Conservation (phyloP, 2,888 invertebrate species). For the Hedychridium roseum region DNA sequence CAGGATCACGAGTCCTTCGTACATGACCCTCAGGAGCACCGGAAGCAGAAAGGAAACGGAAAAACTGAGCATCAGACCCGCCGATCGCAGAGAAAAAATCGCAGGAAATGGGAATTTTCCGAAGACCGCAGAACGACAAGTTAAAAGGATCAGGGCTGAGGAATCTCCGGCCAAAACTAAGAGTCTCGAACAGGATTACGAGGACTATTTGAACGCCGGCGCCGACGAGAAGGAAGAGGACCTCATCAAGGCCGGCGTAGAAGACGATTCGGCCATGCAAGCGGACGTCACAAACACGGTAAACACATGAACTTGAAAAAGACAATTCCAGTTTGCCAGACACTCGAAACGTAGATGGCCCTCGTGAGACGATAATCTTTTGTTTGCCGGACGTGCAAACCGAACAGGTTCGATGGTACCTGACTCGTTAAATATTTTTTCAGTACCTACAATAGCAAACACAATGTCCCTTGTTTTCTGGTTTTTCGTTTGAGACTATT, state of each 20-base stretch:
- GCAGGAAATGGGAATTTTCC: conserved; percentile 19
- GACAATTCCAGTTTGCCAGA: too few species aligned
- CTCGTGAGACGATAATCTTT: too few species aligned
- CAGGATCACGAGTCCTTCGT: background rate
- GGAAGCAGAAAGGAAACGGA: conserved; percentile 4
- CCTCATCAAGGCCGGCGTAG: conserved; percentile 33
- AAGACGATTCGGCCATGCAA: conserved; percentile 47
- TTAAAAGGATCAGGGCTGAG: conserved; percentile 27
- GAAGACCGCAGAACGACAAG: conserved; percentile 12
- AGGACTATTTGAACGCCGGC: conserved; percentile 47
- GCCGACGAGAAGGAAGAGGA: conserved; percentile 51
- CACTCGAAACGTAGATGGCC: too few species aligned
- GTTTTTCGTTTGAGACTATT: too few species aligned
- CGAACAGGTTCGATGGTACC: too few species aligned
- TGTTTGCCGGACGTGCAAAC: too few species aligned
- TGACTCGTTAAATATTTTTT: too few species aligned
- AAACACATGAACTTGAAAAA: too few species aligned
- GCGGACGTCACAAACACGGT: conserved; percentile 53
- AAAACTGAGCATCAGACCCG: conserved; percentile 10
- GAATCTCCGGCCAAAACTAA: conserved; percentile 36
- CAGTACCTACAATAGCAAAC: too few species aligned
- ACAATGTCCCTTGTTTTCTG: too few species aligned
- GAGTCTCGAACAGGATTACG: conserved; percentile 53
- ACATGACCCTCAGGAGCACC: background rate
- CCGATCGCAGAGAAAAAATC: conserved; percentile 15